A percentile compares a stretch with the other conserved stretches of the same genome.
Conservation (phyloP, 1,140 invertebrate species). For the Leptopilina clavipes region DNA sequence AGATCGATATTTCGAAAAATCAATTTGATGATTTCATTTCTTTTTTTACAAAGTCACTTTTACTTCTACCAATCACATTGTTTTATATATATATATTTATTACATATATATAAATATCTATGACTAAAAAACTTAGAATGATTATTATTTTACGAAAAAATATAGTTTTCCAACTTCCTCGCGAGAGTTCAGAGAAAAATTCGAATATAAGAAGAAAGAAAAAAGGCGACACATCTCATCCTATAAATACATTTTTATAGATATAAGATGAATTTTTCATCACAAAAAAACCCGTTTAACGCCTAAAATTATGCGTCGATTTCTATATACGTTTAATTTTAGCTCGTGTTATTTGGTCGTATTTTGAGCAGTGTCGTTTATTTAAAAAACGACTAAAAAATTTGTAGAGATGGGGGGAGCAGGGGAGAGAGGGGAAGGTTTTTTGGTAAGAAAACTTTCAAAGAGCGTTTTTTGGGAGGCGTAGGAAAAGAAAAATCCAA, state of each 20-base stretch:
- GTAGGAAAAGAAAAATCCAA: neutral
- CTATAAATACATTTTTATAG: neutral
- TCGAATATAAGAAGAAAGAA: neutral
- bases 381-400: slow-evolving; percentile 43
- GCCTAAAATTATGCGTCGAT: slow-evolving; percentile 51
- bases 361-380: slow-evolving; percentile 55
- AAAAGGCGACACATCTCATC: slow-evolving; percentile 28
- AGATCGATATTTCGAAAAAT: neutral
- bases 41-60: neutral
- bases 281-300: slow-evolving; percentile 33
- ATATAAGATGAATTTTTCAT: slow-evolving; percentile 22
- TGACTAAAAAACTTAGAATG: neutral
- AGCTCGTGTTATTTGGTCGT: slow-evolving; percentile 58
- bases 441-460: neutral
- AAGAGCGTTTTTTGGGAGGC: neutral
- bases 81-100: neutral
- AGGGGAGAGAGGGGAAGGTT: neutral
- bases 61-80: neutral
- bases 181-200: too few species aligned
- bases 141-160: neutral
- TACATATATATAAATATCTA: neutral
- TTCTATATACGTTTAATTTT: slow-evolving; percentile 49
- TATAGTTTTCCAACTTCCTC: slow-evolving; percentile 14
- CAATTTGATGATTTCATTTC: too few species aligned
- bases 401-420: neutral